Percentiles rank a stretch among this genome's conserved stretches.
phyloP scores from a whole-genome alignment of 2,797 vertebrate species.

The Sternarchorhynchus goeldii region DNA sequence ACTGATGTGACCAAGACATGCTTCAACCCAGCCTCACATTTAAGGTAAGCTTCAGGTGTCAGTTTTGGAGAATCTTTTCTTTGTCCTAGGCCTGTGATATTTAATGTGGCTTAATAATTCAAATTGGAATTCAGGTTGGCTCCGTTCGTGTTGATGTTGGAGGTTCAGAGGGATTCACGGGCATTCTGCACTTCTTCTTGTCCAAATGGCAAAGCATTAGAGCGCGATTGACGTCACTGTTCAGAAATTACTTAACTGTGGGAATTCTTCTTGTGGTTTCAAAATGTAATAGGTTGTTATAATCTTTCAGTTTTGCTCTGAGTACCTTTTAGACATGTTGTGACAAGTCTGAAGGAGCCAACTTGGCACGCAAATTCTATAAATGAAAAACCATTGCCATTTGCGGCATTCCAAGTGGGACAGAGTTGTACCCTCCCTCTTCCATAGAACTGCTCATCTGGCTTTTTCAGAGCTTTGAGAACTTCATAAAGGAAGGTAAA shows the following conservation, averaged over 20 bases:
- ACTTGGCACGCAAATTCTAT: slow-evolving; percentile 19
- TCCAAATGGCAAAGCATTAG: slow-evolving; percentile 29
- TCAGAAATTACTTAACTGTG: slow-evolving; percentile 24
- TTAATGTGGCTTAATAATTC: not conserved
- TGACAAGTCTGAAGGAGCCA: slow-evolving; percentile 34
- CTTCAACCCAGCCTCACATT: slow-evolving; percentile 90
- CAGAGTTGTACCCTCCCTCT: slow-evolving; percentile 27
- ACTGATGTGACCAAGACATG: slow-evolving; percentile 97
- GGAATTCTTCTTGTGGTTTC: slow-evolving; percentile 41
- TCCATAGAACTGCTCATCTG: slow-evolving; percentile 54
- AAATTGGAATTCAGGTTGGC: not conserved
- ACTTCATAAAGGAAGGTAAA: slow-evolving; percentile 16
- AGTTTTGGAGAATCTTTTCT: not conserved
- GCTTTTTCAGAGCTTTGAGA: slow-evolving; percentile 49
- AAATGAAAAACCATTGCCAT: slow-evolving; percentile 8
- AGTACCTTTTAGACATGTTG: slow-evolving; percentile 40
- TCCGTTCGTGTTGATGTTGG: slow-evolving; percentile 21
- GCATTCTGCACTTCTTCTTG: slow-evolving; percentile 1
- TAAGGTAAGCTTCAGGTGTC: slow-evolving; percentile 81
- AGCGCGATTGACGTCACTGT: slow-evolving; percentile 37
- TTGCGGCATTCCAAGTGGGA: slow-evolving; percentile 44
- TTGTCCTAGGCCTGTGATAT: slow-evolving; percentile 13
- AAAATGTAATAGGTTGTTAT: slow-evolving; percentile 33
- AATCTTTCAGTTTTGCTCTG: slow-evolving; percentile 27
- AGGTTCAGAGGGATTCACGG: not conserved